A percentile compares a stretch with the other conserved stretches of the same genome.
phyloP scores from a whole-genome alignment of 53 echinoderm and acorn worm genomes.

The Arbacia lixula region DNA sequence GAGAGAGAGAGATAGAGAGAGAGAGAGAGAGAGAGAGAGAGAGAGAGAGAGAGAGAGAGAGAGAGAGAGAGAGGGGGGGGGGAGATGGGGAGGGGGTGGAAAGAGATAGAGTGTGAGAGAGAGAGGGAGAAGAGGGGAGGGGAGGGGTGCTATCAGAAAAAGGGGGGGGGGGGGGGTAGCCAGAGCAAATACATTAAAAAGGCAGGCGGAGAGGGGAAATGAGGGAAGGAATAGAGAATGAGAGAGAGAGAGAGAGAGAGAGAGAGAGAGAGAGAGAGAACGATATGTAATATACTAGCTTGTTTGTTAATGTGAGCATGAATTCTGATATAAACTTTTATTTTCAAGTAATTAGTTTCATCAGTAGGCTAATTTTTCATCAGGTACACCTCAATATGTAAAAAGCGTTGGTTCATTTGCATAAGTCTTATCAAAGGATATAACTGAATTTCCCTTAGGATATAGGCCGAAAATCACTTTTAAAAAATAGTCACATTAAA shows the following conservation, averaged over 20 bases:
- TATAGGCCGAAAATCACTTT: no score
- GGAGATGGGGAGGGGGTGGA: neutral
- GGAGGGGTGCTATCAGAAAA: neutral
- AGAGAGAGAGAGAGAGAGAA: neutral
- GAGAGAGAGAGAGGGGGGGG: neutral
- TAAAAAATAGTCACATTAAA: no score
- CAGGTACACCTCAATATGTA: no score
- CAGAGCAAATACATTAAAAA: neutral
- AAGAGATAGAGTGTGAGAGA: neutral
- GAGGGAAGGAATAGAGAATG: neutral
- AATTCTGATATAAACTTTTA: no score
- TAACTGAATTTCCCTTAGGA: no score
- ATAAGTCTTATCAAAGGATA: no score
- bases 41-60: neutral
- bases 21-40: neutral
- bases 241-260: neutral
- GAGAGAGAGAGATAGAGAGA: neutral
- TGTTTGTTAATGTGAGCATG: no score
- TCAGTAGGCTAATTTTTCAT: no score
- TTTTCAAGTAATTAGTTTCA: no score
- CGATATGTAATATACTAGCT: neutral
- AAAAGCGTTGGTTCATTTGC: no score
- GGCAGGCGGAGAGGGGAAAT: neutral
- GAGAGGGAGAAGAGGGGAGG: neutral
- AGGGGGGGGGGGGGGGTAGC: neutral